phyloP scores from a whole-genome alignment of 64 coral and sea anemone genomes.

The Stichodactyla mertensii region DNA sequence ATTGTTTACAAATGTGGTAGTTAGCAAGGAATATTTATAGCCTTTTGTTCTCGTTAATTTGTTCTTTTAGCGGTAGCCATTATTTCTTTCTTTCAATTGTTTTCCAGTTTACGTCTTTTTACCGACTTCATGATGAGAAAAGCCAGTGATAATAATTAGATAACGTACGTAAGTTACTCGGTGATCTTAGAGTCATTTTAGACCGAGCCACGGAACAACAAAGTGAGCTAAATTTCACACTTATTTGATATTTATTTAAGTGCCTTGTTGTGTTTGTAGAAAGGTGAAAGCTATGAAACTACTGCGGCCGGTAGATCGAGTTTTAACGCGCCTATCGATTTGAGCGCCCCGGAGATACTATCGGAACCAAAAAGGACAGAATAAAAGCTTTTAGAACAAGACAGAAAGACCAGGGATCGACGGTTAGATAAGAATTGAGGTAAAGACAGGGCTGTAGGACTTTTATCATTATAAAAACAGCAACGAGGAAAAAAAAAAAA shows the following conservation, averaged over 20 bases:
- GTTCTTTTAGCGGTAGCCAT: background rate
- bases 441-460: background rate
- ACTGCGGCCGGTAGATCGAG: background rate
- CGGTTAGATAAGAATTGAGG: background rate
- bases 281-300: background rate
- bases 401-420: background rate
- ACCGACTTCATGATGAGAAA: background rate
- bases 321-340: background rate
- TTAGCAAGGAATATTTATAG: background rate
- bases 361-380: constrained; percentile 21
- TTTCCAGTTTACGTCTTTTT: background rate
- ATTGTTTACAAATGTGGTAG: background rate
- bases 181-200: constrained; percentile 1
- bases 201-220: background rate
- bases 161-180: background rate
- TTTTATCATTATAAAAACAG: background rate
- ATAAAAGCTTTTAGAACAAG: background rate
- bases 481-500: background rate
- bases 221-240: constrained; percentile 16
- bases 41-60: background rate
- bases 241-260: constrained; percentile 4
- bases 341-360: constrained; percentile 15
- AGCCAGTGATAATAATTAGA: background rate
- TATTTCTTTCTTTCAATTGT: background rate
- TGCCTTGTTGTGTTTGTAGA: background rate